Evolutionary conservation across 1,140 invertebrate genomes (phyloP).

Genomic region (Ceratina australensis): DNA sequence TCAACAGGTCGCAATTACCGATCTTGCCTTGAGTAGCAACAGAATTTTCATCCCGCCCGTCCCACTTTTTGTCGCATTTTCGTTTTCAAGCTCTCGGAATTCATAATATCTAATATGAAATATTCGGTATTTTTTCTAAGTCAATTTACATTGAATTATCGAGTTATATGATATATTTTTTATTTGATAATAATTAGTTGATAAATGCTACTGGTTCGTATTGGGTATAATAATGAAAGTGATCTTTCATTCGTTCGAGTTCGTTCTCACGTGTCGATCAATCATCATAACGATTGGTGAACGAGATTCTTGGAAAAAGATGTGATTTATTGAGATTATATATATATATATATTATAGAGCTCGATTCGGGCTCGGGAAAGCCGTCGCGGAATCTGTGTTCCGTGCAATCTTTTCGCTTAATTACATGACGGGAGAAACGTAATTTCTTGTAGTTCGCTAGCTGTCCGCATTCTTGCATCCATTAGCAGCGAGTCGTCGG

Average conservation of each 20-base stretch:
- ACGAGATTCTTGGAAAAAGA: too few relatives aligned
- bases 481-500: background rate
- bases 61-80: background rate
- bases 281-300: too few relatives aligned
- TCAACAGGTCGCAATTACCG: constrained; percentile 66
- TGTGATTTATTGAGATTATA: background rate
- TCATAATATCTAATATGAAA: too few relatives aligned
- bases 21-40: constrained; percentile 57
- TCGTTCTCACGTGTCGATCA: too few relatives aligned
- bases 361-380: background rate
- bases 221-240: too few relatives aligned
- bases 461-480: constrained; percentile 7
- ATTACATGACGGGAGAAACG: background rate
- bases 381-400: background rate
- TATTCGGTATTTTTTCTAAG: too few relatives aligned
- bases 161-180: too few relatives aligned
- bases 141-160: too few relatives aligned
- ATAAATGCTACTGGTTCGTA: too few relatives aligned
- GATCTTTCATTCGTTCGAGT: too few relatives aligned
- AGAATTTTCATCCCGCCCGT: constrained; percentile 36
- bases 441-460: background rate
- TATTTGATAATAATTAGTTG: too few relatives aligned
- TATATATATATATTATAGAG: too few relatives aligned
- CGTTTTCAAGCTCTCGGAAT: constrained; percentile 22
- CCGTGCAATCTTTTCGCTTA: background rate